phyloP scores from a whole-genome alignment of 2,888 invertebrate species.

The Enchytraeus crypticus region DNA sequence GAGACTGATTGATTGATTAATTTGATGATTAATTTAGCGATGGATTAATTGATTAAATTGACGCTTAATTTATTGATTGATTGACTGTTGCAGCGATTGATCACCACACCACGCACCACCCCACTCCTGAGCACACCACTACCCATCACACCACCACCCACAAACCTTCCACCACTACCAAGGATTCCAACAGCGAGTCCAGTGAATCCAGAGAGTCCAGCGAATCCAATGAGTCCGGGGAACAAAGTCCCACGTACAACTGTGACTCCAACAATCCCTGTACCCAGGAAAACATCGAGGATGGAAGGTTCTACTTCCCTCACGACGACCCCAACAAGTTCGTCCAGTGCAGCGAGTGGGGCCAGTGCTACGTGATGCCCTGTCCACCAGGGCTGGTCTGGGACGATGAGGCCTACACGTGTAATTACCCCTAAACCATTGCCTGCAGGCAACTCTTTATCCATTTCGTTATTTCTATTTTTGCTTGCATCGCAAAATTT shows the following conservation, averaged over 20 bases:
- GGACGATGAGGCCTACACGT: slow-evolving; percentile 23
- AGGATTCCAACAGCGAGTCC: background rate
- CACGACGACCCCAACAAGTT: slow-evolving; percentile 28
- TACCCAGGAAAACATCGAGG: slow-evolving; percentile 27
- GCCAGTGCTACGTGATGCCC: slow-evolving; percentile 29
- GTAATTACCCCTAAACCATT: background rate
- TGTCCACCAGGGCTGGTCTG: slow-evolving; percentile 33
- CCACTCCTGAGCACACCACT: no score
- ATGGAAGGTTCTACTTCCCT: slow-evolving; percentile 32
- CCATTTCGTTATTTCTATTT: no score
- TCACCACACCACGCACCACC: no score
- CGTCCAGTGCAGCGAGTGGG: slow-evolving; percentile 34
- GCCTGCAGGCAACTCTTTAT: no score
- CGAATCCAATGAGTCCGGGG: background rate
- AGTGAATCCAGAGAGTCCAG: background rate
- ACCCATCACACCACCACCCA: background rate
- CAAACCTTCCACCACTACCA: background rate
- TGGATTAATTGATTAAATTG: no score
- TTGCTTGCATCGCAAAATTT: no score
- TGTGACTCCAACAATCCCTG: slow-evolving; percentile 30
- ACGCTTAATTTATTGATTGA: no score
- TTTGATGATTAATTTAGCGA: no score
- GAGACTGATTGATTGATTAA: no score
- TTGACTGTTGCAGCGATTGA: no score
- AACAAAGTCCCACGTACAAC: slow-evolving; percentile 7